Evolutionary conservation across 2,888 invertebrate genomes (phyloP), one percentile per base, ranked within the genome.

Genomic region (Hypena proboscidalis): DNA sequence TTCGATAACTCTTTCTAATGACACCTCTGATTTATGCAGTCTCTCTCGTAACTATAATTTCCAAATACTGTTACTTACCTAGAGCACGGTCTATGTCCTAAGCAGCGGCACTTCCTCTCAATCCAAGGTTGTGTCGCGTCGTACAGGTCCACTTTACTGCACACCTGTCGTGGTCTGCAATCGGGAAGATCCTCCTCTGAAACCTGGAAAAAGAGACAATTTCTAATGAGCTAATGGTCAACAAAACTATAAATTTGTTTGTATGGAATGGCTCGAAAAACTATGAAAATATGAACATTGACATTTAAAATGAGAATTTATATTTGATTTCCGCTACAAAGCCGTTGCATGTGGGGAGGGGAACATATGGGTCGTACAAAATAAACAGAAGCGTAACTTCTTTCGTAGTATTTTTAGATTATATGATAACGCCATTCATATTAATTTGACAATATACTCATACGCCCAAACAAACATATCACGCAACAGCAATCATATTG

Each of bases 101-200:
- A 92, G 83, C 97, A 97, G 47, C 95, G 93, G 76, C 97, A 97
- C 76, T 96, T 96, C 66, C 95, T 93, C 83, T 97, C 97, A 30
- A 97, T 93, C 97, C 97, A 97, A 5, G 97, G 97, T 39, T 94
- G 93, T 2, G 87, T 76, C 27, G 85, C 87, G 70, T 96, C 96
- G 81, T 97, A 97, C 10, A 96, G 88, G 85, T 97, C 97, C 50
- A 97, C 95, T 84, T 96, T 97, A 71, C 95, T 97, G 91, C 97
- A 97, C 15, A 97, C 96, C 41, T 95, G 94, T 69, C 94, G 92
- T 21, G 95, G 92, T 36, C 94, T 92, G 82, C 97, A 97, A 67
- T 94, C 93, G 4, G 97, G 96, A 33, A 97, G 88, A 67, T 96
- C 95, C 3, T 94, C 94, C 75, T 97, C 97, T 1, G 95, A 94